Base-by-base conservation (phyloP, 2,888 invertebrate genomes). In the Cantharis flavilabris region DNA sequence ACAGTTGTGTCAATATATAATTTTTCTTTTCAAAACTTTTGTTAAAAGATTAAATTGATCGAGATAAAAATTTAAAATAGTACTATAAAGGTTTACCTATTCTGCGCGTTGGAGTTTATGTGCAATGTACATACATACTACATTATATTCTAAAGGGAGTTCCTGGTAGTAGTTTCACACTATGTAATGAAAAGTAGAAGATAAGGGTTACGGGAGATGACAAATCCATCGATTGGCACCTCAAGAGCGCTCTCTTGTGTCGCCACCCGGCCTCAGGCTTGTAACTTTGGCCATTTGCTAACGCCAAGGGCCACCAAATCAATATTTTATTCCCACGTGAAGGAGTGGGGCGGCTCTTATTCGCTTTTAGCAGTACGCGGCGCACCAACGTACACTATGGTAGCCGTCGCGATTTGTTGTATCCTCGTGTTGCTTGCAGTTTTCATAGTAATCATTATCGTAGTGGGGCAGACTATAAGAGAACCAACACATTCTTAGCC, bases 391-490 rank as follows among this genome's bases (percentile, higher is more conserved):
- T 76, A 90, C 82, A 88, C 84, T 84, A 95, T 95, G 95, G 93
- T 95, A 86, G 95, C 94, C 80, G 95, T 95, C 84, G 95, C 95
- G 84, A 94, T 95, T 84, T 95, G 95, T 89, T 95, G 95, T 89
- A 94, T 95, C 86, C 90, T 95, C 85, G 93, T 95, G 87, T 91
- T 95, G 82, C 90, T 95, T 86, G 93, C 94, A 83, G 95, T 95
- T 83, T 95, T 95, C 90, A 95, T 95, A 84, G 92, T 95, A 82
- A 92, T 95, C 86, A 95, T 95, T 88, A 94, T 95, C 84, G 94
- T 95, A 81, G 93, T 95, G 80, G 95, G 95, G 20, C 94, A 95
- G 89, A 93, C 93, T 84, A 93, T 94, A 87, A 92, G 92, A 84
- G 85, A 84, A 67, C 86, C 86, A 74, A 84, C 84, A 78, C 82